These are phyloP conservation scores for Loriculus beryllinus DNA, from an alignment of 2,797 vertebrate genomes.

Conservation along the genomic window DNA sequence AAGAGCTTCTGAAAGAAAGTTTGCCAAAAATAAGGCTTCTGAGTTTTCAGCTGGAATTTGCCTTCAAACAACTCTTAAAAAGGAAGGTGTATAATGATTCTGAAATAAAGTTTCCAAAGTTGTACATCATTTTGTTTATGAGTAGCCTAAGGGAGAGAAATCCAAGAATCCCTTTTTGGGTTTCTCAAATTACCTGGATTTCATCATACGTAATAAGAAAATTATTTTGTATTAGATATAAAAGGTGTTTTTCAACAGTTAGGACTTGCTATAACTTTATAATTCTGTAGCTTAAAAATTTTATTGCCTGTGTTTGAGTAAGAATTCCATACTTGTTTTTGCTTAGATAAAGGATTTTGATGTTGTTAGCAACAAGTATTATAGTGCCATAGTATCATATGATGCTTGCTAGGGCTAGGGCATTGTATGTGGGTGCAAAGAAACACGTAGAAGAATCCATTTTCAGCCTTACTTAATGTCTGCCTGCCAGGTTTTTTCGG, in stretches of 20 bases:
- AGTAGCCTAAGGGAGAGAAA: conserved; percentile 59
- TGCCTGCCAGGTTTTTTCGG: not conserved
- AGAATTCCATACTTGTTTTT: conserved; percentile 3
- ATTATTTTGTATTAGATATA: conserved; percentile 63
- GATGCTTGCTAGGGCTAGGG: not conserved
- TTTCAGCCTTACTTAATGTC: not conserved
- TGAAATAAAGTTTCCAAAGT: conserved; percentile 46
- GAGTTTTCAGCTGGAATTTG: conserved; percentile 37
- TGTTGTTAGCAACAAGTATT: not conserved
- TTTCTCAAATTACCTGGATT: conserved; percentile 65
- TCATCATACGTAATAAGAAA: conserved; percentile 49
- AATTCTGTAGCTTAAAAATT: conserved; percentile 24
- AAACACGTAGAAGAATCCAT: not conserved
- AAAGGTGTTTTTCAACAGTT: conserved; percentile 53
- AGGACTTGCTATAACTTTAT: conserved; percentile 40
- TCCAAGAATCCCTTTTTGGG: conserved; percentile 44
- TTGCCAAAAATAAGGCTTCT: not conserved
- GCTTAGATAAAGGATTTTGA: not conserved
- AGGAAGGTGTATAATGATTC: conserved; percentile 20
- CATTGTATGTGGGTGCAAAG: not conserved
- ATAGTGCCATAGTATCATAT: not conserved
- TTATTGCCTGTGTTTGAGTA: not conserved
- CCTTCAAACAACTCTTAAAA: conserved; percentile 33
- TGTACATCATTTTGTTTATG: conserved; percentile 61
- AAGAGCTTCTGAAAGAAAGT: not conserved